Percentiles rank a stretch among this genome's conserved stretches.
phyloP scores from a whole-genome alignment of 2,797 vertebrate species.

The Semaprochilodus insignis region DNA sequence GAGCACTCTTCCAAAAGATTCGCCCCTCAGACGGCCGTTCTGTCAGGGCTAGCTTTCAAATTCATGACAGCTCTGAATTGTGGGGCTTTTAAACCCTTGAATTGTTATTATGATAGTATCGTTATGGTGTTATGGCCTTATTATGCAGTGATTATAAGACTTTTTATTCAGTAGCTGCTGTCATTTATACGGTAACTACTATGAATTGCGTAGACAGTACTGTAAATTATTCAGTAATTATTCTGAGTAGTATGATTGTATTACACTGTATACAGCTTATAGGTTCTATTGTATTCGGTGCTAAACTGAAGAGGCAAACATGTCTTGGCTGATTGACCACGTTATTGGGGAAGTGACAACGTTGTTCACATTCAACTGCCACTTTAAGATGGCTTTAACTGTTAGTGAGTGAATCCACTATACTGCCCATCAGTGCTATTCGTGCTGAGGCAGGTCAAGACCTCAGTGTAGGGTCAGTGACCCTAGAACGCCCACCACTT shows the following conservation, averaged over 20 bases:
- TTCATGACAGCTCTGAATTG: neutral
- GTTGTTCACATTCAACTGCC: no score
- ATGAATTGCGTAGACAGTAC: neutral
- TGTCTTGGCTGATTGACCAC: no score
- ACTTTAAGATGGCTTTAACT: no score
- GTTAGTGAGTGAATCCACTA: neutral
- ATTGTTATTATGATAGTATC: neutral
- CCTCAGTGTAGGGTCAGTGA: slow-evolving; percentile 29
- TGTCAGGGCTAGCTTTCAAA: neutral
- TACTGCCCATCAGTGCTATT: neutral
- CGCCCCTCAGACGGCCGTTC: slow-evolving; percentile 62
- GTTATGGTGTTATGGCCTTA: no score
- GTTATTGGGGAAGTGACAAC: no score
- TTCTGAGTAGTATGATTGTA: no score
- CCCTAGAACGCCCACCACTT: slow-evolving; percentile 64
- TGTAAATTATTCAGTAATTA: neutral
- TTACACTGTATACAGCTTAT: no score
- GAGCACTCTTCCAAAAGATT: slow-evolving; percentile 31
- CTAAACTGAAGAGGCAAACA: no score
- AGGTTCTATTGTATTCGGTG: no score
- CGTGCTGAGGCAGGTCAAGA: neutral
- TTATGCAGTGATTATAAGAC: no score
- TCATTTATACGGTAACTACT: neutral
- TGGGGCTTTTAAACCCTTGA: neutral
- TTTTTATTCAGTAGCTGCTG: neutral